phyloP scores from a whole-genome alignment of 2,113 vertebrate genomes.

The Ivindomyrus marchei region DNA sequence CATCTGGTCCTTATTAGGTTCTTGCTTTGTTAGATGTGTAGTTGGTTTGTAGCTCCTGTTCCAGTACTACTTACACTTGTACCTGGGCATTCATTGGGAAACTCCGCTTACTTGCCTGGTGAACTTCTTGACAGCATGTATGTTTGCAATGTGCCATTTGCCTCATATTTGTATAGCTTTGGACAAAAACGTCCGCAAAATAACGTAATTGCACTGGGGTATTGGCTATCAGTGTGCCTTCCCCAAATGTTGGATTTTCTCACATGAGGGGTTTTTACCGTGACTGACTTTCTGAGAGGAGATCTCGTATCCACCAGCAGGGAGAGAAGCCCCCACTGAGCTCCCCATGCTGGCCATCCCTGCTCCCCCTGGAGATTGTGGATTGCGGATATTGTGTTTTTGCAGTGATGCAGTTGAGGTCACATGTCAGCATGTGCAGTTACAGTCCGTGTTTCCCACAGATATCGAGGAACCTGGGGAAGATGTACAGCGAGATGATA shows the following conservation, averaged over 20 bases:
- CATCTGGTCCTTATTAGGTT: not conserved
- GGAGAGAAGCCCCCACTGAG: not conserved
- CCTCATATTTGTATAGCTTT: not conserved
- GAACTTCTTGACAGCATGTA: not conserved
- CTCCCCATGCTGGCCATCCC: not conserved
- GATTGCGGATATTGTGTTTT: not conserved
- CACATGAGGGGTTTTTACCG: not conserved
- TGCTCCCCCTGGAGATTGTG: not conserved
- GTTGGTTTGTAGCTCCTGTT: not conserved
- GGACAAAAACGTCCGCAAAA: not conserved
- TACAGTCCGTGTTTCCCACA: slow-evolving; percentile 38
- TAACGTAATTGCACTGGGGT: not conserved
- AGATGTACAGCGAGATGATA: slow-evolving; percentile 96
- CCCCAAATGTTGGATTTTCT: not conserved
- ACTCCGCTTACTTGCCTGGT: not conserved
- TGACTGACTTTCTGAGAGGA: not conserved
- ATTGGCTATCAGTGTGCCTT: not conserved
- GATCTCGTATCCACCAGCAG: not conserved
- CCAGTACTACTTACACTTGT: not conserved
- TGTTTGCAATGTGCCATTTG: not conserved
- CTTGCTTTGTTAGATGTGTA: not conserved
- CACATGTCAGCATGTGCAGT: not conserved
- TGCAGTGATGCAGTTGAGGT: not conserved
- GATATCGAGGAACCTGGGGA: slow-evolving; percentile 84
- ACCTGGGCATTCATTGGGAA: not conserved